Evolutionary conservation across 2,113 vertebrate genomes (phyloP), one percentile per base, ranked within the genome.

Genomic region (Catharus bicknelli): DNA sequence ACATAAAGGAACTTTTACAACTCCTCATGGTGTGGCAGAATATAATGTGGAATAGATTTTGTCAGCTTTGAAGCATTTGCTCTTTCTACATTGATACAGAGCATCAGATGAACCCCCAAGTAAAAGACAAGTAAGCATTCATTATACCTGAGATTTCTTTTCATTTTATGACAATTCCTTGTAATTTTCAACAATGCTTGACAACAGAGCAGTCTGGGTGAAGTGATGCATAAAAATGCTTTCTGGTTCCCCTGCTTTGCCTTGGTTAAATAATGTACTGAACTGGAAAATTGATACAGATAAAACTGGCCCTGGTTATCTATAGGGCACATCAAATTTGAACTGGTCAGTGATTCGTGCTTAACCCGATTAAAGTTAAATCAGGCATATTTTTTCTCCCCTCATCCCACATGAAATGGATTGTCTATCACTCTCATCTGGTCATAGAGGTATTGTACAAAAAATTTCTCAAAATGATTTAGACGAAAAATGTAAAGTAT

Each of bases 231-330:
- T 92, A 76, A 73, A 95, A 93, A 64, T 0, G 2, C 19, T 63
- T 47, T 83, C 43, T 54, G 4, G 5, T 62, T 30, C 5, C 17
- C 12, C 5, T 63, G 21, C 20, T 55, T 86, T 68, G 17, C 15
- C 34, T 16, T 88, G 29, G 79, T 88, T 95, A 96, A 96, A 90
- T 90, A 83, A 86, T 93, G 45, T 94, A 96, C 95, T 92, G 89
- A 96, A 93, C 74, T 90, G 91, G 83, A 97, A 97, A 97, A 95
- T 72, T 87, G 54, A 77, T 94, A 95, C 85, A 96, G 94, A 95
- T 95, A 92, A 96, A 96, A 95, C 25, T 88, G 51, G 16, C 16
- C 53, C 45, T 72, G 53, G 17, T 90, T 95, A 95, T 86, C 68
- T 85, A 75, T 61, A 78, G 27, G 58, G 34, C 70, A 77, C 36